A percentile compares a stretch with the other conserved stretches of the same genome.
These are phyloP conservation scores for Sebastes hopkinsi DNA, from an alignment of 2,797 vertebrate species.

Conservation along the genomic window DNA sequence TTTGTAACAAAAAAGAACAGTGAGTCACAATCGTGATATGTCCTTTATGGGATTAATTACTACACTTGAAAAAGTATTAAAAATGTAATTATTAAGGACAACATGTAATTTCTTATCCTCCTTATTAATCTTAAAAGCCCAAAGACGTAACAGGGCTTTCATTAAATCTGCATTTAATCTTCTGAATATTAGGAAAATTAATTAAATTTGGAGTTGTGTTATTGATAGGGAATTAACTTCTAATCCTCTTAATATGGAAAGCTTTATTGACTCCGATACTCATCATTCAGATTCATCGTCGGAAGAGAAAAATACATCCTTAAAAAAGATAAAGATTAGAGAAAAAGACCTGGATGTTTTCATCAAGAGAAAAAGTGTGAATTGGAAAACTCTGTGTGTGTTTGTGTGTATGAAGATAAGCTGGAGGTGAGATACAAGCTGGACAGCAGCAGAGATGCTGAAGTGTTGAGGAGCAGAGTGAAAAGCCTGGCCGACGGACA, in stretches of 20 bases:
- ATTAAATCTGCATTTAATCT: constrained; percentile 27
- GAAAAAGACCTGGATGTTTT: neutral
- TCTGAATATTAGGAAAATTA: constrained; percentile 48
- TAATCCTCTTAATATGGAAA: constrained; percentile 66
- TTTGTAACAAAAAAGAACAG: neutral
- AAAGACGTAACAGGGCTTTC: constrained; percentile 19
- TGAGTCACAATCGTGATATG: neutral
- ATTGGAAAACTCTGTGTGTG: neutral
- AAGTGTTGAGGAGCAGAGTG: constrained; percentile 81
- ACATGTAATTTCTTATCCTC: neutral
- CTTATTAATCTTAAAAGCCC: constrained; percentile 12
- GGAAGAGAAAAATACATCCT: constrained; percentile 3
- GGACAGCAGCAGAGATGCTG: constrained; percentile 83
- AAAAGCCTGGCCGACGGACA: constrained; percentile 89
- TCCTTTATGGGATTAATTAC: neutral
- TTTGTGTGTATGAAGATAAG: constrained; percentile 78
- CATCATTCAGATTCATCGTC: neutral
- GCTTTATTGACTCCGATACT: constrained; percentile 42
- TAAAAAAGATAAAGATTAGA: constrained; percentile 1
- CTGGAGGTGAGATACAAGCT: constrained; percentile 92
- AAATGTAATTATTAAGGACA: constrained; percentile 17
- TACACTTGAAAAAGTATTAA: constrained; percentile 9
- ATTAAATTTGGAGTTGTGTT: constrained; percentile 52
- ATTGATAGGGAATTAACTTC: constrained; percentile 56
- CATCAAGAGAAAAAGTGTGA: constrained; percentile 7